Evolutionary conservation across 2,113 vertebrate species (phyloP), one percentile per base, ranked within the genome.

Genomic region (Pluvianellus socialis): DNA sequence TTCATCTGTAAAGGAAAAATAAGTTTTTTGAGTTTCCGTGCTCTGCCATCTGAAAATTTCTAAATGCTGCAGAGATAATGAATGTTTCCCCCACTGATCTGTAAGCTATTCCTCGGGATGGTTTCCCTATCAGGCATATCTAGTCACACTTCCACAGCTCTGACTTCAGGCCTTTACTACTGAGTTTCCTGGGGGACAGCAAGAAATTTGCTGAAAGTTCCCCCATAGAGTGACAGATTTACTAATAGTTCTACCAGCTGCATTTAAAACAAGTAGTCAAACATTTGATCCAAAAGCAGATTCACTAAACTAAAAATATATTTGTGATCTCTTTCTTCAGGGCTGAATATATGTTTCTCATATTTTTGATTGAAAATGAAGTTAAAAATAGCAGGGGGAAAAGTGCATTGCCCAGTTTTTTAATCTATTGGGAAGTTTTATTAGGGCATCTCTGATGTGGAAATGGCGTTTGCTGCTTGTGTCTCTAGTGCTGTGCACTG

Each of bases 291-390:
- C 35, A 85, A 89, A 96, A 91, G 19, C 80, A 87, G 61, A 72
- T 92, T 45, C 89, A 40, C 91, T 76, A 72, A 53, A 77, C 80
- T 91, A 95, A 96, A 97, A 92, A 94, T 92, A 72, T 6, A 49
- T 87, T 21, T 66, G 44, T 38, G 5, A 70, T 82, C 32, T 81
- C 35, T 91, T 80, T 91, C 30, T 92, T 79, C 30, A 44, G 53
- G 35, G 53, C 68, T 67, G 91, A 89, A 76, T 68, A 56, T n/a
- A 65, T 19, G 11, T 65, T 94, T 86, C 40, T 67, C 10, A 5
- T 40, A 11, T 50, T 96, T 94, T 83, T 71, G 3, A 0, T 35
- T 72, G 68, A 71, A 90, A 90, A 56, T 6, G 4, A 68, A 73
- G n/a, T 52, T 42, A 19, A 94, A 92, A 92, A 89, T 66, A 76